Conservation (phyloP, 2,113 vertebrate species). For the Cebus imitator region DNA sequence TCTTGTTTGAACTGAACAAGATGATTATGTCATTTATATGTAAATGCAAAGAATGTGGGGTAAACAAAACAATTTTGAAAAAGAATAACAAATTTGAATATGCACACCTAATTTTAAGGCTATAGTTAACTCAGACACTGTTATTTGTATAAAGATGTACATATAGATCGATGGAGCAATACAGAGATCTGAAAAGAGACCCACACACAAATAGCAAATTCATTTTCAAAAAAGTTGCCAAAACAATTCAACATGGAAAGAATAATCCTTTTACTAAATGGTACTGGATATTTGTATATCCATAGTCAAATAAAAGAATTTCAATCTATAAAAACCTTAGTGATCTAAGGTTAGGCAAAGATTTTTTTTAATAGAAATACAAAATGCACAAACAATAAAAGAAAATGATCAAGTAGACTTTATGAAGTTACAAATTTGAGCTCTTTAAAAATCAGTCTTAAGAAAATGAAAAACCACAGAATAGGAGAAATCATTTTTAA, state of each 20-base stretch:
- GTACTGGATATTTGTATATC: background rate
- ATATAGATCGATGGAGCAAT: background rate
- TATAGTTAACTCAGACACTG: background rate
- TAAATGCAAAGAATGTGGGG: background rate
- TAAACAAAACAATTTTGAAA: background rate
- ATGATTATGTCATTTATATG: background rate
- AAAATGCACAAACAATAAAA: background rate
- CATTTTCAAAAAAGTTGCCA: background rate
- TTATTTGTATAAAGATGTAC: background rate
- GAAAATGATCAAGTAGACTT: background rate
- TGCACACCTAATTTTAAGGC: background rate
- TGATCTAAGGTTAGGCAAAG: background rate
- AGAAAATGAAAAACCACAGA: background rate
- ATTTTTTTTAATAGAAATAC: background rate
- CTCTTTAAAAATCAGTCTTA: background rate
- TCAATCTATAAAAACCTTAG: background rate
- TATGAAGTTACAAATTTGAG: background rate
- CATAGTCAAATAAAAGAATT: background rate
- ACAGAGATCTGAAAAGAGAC: background rate
- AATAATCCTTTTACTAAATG: background rate
- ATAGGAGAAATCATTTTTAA: background rate
- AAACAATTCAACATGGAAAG: background rate
- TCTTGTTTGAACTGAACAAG: background rate
- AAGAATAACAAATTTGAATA: background rate
- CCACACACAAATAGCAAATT: background rate